Evolutionary conservation across 2,888 invertebrate species (phyloP), one percentile per base, ranked within the genome.

Genomic region (Drosophila imparisetae): DNA sequence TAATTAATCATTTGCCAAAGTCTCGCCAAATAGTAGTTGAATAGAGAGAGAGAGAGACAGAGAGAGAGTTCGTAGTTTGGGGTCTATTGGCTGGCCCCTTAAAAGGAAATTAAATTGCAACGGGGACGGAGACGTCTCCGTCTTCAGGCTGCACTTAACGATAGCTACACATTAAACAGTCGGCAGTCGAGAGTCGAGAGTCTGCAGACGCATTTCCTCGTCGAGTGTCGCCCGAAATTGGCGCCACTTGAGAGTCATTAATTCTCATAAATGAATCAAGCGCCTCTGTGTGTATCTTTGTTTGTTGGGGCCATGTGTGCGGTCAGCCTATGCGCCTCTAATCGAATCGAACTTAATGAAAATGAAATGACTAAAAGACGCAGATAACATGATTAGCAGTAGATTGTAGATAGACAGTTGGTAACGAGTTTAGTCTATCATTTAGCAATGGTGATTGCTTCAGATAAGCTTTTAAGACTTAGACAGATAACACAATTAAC

Each of bases 71-170:
- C n/a, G n/a, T 2, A 11, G 55, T n/a, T 29, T 5, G 18, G 45
- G 18, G 13, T 48, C 48, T 48, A 29, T 61, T 13, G 21, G 34
- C 24, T 54, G 65, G 53, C 75, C 75, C 68, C 65, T 73, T 78
- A 80, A 86, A 86, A 84, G 83, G 83, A 86, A 86, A 87, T 85
- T 87, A 78, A 87, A 86, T 87, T 83, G 79, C 75, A 75, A 52
- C 13, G 34, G 49, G 52, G 30, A 5, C 15, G 7, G 32, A 45
- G 45, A 1, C 24, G 45, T 24, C 45, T 15, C 24, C 62, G 53
- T 61, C 42, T 74, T 68, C 38, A 53, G 36, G 40, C 42, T 74
- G 78, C 78, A 69, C 60, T 57, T 49, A 59, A 49, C 53, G 57
- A 38, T 45, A 38, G 34, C 21, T 24, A 45, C 24, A 8, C 45